phyloP scores from a whole-genome alignment of 2,797 vertebrate species.

The Percopsis omiscomaycus region DNA sequence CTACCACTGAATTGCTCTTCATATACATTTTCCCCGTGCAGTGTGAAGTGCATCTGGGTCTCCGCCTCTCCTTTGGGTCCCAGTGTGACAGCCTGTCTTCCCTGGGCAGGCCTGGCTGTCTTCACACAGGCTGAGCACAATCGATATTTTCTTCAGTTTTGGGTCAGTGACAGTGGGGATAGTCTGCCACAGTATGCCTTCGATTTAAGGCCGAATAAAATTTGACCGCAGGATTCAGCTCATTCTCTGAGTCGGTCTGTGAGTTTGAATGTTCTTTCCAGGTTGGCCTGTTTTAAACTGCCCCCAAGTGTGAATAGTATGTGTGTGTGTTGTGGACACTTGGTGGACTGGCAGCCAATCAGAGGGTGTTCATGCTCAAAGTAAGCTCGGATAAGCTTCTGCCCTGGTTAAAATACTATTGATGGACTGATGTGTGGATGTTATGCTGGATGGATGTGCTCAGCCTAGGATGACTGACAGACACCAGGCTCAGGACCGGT shows the following conservation, averaged over 20 bases:
- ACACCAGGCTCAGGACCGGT: slow-evolving; percentile 46
- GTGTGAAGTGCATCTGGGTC: too few relatives aligned
- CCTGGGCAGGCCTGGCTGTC: slow-evolving; percentile 8
- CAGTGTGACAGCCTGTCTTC: slow-evolving; percentile 9
- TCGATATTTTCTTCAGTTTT: slow-evolving; percentile 20
- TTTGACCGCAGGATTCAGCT: too few relatives aligned
- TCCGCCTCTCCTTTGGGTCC: not conserved
- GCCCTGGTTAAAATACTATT: not conserved
- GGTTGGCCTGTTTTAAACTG: too few relatives aligned
- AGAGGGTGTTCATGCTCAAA: too few relatives aligned
- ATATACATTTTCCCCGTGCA: too few relatives aligned
- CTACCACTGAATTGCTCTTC: too few relatives aligned
- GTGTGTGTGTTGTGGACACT: too few relatives aligned
- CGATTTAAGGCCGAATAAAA: slow-evolving; percentile 26
- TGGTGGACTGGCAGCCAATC: too few relatives aligned
- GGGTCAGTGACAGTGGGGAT: slow-evolving; percentile 39
- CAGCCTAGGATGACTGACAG: slow-evolving; percentile 62
- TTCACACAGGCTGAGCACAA: slow-evolving; percentile 13
- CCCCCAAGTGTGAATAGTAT: too few relatives aligned
- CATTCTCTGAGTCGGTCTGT: too few relatives aligned
- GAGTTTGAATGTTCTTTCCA: slow-evolving; percentile 21
- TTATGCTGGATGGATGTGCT: slow-evolving; percentile 48
- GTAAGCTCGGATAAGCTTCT: too few relatives aligned
- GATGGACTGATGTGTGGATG: slow-evolving; percentile 26
- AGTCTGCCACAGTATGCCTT: slow-evolving; percentile 44